Conservation (phyloP, 1,140 invertebrate species). For the Drosophila chauvacae region DNA sequence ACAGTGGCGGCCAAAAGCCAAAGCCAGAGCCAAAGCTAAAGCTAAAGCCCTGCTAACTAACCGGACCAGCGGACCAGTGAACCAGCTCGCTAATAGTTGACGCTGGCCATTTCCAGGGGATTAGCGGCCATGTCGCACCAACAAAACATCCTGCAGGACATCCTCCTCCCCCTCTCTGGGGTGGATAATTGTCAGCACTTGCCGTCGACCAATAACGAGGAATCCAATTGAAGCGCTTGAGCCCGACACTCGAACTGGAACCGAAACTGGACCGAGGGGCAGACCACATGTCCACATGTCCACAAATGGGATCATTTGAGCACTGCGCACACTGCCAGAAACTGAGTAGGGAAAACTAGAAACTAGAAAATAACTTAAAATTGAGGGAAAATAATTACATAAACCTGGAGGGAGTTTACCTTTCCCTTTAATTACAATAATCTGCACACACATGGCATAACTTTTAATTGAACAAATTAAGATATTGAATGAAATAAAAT, state of each 20-base stretch:
- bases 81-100: conserved; percentile 61
- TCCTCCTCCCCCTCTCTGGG: neutral
- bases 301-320: conserved; percentile 28
- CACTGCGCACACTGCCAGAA: neutral
- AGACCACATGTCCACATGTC: conserved; percentile 41
- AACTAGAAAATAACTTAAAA: neutral
- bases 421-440: neutral
- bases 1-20: neutral
- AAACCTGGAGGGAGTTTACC: neutral
- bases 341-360: neutral
- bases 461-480: conserved; percentile 18
- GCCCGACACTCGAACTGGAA: conserved; percentile 19
- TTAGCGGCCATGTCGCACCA: conserved; percentile 53
- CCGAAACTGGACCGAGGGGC: conserved; percentile 10
- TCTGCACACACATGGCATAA: neutral
- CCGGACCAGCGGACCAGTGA: conserved; percentile 14
- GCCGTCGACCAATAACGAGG: conserved; percentile 50
- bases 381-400: neutral
- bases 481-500: neutral
- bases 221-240: conserved; percentile 61
- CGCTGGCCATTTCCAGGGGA: conserved; percentile 59
- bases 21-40: conserved; percentile 29
- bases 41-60: conserved; percentile 50
- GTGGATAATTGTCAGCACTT: conserved; percentile 61
- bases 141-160: conserved; percentile 21